Evolutionary conservation across 2,888 invertebrate genomes (phyloP), one percentile per base, ranked within the genome.

Genomic region (Gisinianus flammeolus): DNA sequence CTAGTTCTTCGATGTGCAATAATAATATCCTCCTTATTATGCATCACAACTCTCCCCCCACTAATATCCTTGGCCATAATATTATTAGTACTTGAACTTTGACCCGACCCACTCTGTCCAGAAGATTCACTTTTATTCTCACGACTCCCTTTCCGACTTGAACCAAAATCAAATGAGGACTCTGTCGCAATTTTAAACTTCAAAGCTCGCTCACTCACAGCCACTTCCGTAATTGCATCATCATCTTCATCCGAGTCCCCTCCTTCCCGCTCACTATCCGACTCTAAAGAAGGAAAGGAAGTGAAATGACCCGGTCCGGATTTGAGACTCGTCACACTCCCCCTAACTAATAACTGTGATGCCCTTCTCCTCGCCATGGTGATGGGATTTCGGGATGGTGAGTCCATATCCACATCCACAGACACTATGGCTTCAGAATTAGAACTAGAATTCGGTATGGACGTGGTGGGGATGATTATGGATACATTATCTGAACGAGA

Each of bases 131-230:
- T 82, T 62, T 83, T 82, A 75, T 84, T 82, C 70, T 83, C 83
- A 62, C 83, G 79, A 75, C 81, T 81, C n/a, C 83, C 81, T 73
- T 84, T 84, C 28, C 83, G 74, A 79, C 84, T 83, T 16, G 54
- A 33, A 31, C 80, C 78, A 66, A 78, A 80, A 35, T 84, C 83
- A 16, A 84, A 81, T 31, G 83, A 82, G 76, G 91, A 90, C 85
- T 92, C 92, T 0, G 92, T 92, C 52, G 92, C 92, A 82, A 93
- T 93, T 86, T 92, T 93, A 86, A 93, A 93, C 86, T 92, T 92
- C 56, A 92, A 89, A 1, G 93, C 90, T 86, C 92, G 92, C 86
- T 93, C 93, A 80, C 92, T 89, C 35, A 90, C 89, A 85, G 90
- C 92, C 80, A 92, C 91, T 86, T 92, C 92, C 66, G 92, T 92